Conservation (phyloP, 2,797 vertebrate genomes). For the Synanceia verrucosa region DNA sequence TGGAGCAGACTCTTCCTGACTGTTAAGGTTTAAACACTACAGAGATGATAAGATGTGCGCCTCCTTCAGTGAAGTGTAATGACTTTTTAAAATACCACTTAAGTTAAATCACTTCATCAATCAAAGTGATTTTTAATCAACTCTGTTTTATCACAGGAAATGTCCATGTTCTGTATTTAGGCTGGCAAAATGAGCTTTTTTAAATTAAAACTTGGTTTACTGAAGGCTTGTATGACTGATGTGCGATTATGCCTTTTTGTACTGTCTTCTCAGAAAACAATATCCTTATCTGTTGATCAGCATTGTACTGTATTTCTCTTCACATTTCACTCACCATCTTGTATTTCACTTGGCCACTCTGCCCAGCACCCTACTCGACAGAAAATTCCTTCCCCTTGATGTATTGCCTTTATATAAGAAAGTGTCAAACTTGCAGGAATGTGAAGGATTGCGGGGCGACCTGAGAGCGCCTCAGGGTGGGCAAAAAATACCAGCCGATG, state of each 20-base stretch:
- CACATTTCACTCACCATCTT: slow-evolving; percentile 33
- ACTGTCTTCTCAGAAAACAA: not conserved
- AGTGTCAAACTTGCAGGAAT: slow-evolving; percentile 77
- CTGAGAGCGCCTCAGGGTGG: slow-evolving; percentile 70
- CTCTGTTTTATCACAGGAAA: not conserved
- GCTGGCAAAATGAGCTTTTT: not conserved
- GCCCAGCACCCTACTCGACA: slow-evolving; percentile 62
- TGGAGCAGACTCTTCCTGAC: slow-evolving; percentile 30
- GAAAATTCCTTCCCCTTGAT: slow-evolving; percentile 75
- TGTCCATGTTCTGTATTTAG: not conserved
- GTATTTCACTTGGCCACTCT: slow-evolving; percentile 50
- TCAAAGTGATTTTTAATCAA: not conserved
- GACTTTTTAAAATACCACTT: too few species aligned
- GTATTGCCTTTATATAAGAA: slow-evolving; percentile 85
- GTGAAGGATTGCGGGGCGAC: slow-evolving; percentile 82
- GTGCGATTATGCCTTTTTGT: not conserved
- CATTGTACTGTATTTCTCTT: slow-evolving; percentile 13
- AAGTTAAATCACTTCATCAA: not conserved
- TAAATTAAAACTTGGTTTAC: not conserved
- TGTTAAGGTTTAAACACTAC: slow-evolving; percentile 28
- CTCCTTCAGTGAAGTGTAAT: not conserved
- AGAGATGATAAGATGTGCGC: slow-evolving; percentile 18
- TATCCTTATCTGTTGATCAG: not conserved
- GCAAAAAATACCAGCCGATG: slow-evolving; percentile 77
- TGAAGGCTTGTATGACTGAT: not conserved